phyloP scores from a whole-genome alignment of 2,888 invertebrate species.

The Sthenelais limicola region DNA sequence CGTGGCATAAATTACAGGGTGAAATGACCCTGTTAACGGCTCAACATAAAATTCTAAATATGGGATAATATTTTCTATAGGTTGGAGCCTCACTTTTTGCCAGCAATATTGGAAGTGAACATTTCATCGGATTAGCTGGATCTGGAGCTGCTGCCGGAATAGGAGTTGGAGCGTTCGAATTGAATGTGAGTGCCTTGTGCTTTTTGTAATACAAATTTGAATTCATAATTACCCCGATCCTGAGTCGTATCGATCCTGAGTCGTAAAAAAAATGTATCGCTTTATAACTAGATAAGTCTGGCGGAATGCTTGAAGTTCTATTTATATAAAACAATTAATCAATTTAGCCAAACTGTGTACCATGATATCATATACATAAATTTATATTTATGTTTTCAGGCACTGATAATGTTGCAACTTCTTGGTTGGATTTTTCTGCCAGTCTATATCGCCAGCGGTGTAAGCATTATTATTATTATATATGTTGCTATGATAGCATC shows the following conservation, averaged over 20 bases:
- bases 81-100: slow-evolving; percentile 63
- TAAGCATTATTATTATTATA: too few species aligned
- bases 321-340: slow-evolving; percentile 61
- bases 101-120: slow-evolving; percentile 62
- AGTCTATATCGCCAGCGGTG: slow-evolving; percentile 69
- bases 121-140: slow-evolving; percentile 32
- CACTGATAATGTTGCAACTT: slow-evolving; percentile 52
- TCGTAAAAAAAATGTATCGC: too few species aligned
- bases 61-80: slow-evolving; percentile 47
- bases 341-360: slow-evolving; percentile 64
- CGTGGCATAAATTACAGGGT: background rate
- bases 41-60: background rate
- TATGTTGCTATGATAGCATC: too few species aligned
- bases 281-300: too few species aligned
- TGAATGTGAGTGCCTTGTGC: slow-evolving; percentile 55
- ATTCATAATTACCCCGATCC: too few species aligned
- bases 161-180: slow-evolving; percentile 56
- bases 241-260: too few species aligned
- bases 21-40: too few species aligned
- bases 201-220: too few species aligned
- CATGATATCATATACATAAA: too few species aligned
- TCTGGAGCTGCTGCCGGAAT: slow-evolving; percentile 60
- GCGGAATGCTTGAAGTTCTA: too few species aligned
- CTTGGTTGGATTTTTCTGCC: slow-evolving; percentile 70
- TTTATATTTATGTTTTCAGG: slow-evolving; percentile 40